These are phyloP conservation scores for Drosophila silvestris DNA, from an alignment of 2,888 invertebrate genomes.

Conservation along the genomic window DNA sequence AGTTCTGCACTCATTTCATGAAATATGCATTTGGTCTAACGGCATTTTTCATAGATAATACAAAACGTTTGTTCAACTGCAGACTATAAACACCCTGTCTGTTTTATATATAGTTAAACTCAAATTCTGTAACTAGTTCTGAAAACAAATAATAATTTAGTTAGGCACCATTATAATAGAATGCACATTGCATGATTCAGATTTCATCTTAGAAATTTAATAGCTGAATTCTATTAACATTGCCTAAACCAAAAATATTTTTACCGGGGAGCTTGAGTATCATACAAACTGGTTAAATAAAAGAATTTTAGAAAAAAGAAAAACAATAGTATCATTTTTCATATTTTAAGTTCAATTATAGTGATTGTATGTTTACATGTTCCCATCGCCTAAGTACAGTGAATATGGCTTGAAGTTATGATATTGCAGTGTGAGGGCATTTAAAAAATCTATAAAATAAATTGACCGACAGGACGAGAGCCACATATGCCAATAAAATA, in stretches of 20 bases:
- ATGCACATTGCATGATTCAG: not conserved
- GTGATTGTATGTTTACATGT: not conserved
- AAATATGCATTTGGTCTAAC: conserved; percentile 55
- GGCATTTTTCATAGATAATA: conserved; percentile 13
- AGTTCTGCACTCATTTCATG: conserved; percentile 56
- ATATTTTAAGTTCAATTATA: not conserved
- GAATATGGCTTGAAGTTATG: conserved; percentile 23
- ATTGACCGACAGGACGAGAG: conserved; percentile 55
- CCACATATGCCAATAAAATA: conserved; percentile 79
- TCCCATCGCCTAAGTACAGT: not conserved
- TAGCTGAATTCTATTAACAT: not conserved
- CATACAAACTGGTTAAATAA: not conserved
- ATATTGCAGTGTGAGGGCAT: conserved; percentile 28
- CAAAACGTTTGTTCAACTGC: not conserved
- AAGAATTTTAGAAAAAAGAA: not conserved
- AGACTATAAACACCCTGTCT: not conserved
- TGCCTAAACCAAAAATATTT: not conserved
- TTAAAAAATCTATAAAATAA: conserved; percentile 71
- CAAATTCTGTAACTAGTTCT: not conserved
- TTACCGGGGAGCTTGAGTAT: not conserved
- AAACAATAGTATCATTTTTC: not conserved
- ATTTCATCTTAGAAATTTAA: not conserved
- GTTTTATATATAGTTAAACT: not conserved
- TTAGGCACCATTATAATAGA: not conserved
- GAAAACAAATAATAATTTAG: not conserved